Base-by-base conservation (phyloP, 2,113 vertebrate species). In the Anas platyrhynchos region DNA sequence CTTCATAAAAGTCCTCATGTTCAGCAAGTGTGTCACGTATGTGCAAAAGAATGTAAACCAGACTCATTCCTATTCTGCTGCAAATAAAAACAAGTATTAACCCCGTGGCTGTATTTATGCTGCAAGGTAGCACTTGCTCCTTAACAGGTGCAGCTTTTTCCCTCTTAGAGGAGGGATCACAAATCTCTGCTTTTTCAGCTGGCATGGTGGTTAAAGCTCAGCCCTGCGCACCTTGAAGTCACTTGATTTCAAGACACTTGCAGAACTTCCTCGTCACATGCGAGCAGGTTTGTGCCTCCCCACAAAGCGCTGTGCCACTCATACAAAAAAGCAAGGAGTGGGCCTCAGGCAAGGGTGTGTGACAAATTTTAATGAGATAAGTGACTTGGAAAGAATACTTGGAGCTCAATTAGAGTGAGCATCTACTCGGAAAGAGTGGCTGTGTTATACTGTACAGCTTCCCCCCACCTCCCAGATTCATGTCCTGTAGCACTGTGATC, bases 291-390 rank as follows among this genome's bases (percentile, higher is more conserved):
- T 27, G 23, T 78, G 69, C 36, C 56, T 69, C 16, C 38, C 44
- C 50, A 0, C 43, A 87, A 69, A 89, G 67, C 58, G 20, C 59
- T 8, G 21, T 6, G 41, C 66, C 10, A 4, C 67, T 91, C 62
- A 16, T 6, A 63, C 0, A 0, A 72, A 93, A 87, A 75, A 18
- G 27, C 84, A 89, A 68, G 2, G 6, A 54, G 61, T 7, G 26
- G 22, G 75, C 87, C 63, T 67, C 2, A 1, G 89, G 67, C 95
- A 87, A 94, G 59, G 46, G 63, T 67, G 91, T 21, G 41, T 14
- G 41, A 89, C 55, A 91, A 48, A 66, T 77, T 91, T 93, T 94
- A 89, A 88, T 71, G 71, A 93, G 62, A 54, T 80, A 87, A 89
- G 78, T 95, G 84, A 88, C 78, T 94, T 83, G 83, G 86, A 88